A percentile compares a stretch with the other conserved stretches of the same genome.
Evolutionary conservation across 2,888 invertebrate genomes (phyloP).

Genomic region (Phaedon cochleariae): DNA sequence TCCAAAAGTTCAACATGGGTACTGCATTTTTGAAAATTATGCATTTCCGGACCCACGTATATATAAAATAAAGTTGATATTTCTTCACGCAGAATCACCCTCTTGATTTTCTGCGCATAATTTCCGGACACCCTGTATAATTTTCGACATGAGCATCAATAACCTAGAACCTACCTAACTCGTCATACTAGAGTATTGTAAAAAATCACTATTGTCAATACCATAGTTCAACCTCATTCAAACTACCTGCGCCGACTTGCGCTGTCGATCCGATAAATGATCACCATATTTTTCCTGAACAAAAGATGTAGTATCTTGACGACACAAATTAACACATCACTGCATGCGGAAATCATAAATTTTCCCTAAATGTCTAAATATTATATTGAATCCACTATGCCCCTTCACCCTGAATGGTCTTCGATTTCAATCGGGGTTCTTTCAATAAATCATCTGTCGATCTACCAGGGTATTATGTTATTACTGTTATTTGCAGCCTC

Average conservation of each 20-base stretch:
- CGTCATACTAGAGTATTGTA: background rate
- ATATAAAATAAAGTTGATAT: too few species aligned
- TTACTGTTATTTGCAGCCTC: constrained; percentile 58
- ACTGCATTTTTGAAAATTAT: too few species aligned
- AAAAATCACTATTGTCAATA: background rate
- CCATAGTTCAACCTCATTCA: background rate
- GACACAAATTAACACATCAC: constrained; percentile 49
- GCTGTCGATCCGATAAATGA: background rate
- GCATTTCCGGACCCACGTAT: too few species aligned
- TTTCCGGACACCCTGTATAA: too few species aligned
- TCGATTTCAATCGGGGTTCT: constrained; percentile 32
- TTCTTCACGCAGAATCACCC: too few species aligned
- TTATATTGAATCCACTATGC: constrained; percentile 44
- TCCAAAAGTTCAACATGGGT: too few species aligned
- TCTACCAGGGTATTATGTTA: constrained; percentile 55
- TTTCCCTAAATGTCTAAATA: constrained; percentile 50
- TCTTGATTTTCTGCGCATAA: too few species aligned
- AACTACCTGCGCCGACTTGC: constrained; percentile 14
- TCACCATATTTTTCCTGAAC: constrained; percentile 1
- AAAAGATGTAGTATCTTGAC: constrained; percentile 1
- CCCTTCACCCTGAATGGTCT: constrained; percentile 42
- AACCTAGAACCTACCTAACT: too few species aligned
- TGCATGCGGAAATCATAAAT: constrained; percentile 49
- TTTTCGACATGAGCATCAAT: too few species aligned
- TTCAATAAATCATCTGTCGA: constrained; percentile 59